Evolutionary conservation across 2,888 invertebrate genomes (phyloP).

Genomic region (Melanostoma mellinum): DNA sequence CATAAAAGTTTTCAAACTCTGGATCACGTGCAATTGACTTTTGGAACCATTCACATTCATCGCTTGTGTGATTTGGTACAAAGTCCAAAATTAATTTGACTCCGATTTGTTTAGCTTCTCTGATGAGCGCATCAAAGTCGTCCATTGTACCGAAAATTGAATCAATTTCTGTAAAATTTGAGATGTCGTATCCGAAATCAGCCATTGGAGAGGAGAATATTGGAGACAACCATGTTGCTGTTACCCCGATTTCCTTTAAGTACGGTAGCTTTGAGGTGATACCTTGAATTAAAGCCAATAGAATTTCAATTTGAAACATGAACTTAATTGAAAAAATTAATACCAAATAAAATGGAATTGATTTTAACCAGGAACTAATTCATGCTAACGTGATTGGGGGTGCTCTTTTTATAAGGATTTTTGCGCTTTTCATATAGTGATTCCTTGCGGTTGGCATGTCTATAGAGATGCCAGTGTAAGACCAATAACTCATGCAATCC

Average conservation of each 20-base stretch:
- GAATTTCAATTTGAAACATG: background rate
- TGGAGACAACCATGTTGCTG: slow-evolving; percentile 88
- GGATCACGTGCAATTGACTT: slow-evolving; percentile 86
- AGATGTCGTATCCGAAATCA: slow-evolving; percentile 91
- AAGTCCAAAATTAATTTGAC: slow-evolving; percentile 86
- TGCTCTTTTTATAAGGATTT: too few species aligned
- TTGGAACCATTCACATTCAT: slow-evolving; percentile 93
- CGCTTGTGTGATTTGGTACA: slow-evolving; percentile 90
- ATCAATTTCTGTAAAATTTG: slow-evolving; percentile 87
- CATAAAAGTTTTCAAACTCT: slow-evolving; percentile 88
- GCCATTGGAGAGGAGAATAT: slow-evolving; percentile 89
- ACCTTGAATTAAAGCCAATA: slow-evolving; percentile 79
- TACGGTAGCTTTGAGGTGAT: slow-evolving; percentile 85
- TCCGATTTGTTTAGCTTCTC: slow-evolving; percentile 83
- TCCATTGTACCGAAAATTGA: slow-evolving; percentile 87
- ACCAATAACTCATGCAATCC: too few species aligned
- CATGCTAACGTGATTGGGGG: too few species aligned
- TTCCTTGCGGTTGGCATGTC: too few species aligned
- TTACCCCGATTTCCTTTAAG: slow-evolving; percentile 87
- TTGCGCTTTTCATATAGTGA: too few species aligned
- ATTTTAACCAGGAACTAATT: too few species aligned
- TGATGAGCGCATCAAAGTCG: slow-evolving; percentile 86
- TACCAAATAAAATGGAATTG: too few species aligned
- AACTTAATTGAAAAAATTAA: too few species aligned
- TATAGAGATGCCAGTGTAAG: too few species aligned